Conservation (phyloP, 2,888 invertebrate species). For the Agrochola macilenta region DNA sequence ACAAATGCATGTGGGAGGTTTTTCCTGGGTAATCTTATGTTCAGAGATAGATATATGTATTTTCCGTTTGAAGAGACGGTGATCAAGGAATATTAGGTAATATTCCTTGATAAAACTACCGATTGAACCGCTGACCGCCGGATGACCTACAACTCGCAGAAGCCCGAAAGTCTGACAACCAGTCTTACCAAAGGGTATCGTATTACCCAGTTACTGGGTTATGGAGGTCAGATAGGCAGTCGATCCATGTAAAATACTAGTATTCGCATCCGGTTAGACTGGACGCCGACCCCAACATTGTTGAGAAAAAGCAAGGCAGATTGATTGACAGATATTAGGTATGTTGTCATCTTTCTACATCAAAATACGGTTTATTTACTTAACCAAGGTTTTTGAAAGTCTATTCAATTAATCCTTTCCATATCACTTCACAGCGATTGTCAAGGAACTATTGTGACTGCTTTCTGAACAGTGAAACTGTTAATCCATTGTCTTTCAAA, state of each 20-base stretch:
- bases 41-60: background rate
- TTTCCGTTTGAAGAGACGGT: background rate
- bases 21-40: background rate
- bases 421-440: background rate
- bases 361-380: background rate
- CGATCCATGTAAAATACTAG: too few species aligned
- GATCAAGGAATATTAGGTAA: too few species aligned
- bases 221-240: too few species aligned
- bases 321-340: background rate
- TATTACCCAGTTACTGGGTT: too few species aligned
- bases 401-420: background rate
- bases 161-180: too few species aligned
- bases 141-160: too few species aligned
- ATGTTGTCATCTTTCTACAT: background rate
- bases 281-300: too few species aligned
- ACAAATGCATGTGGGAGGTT: background rate
- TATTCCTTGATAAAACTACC: too few species aligned
- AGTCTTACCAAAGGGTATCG: too few species aligned
- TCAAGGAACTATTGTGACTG: background rate
- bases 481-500: constrained; percentile 5
- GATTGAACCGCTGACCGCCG: too few species aligned
- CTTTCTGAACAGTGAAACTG: background rate
- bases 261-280: too few species aligned
- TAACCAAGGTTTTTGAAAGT: background rate
- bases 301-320: too few species aligned